These are phyloP conservation scores for Amiota communis DNA, from an alignment of 2,888 invertebrate species.

Conservation along the genomic window DNA sequence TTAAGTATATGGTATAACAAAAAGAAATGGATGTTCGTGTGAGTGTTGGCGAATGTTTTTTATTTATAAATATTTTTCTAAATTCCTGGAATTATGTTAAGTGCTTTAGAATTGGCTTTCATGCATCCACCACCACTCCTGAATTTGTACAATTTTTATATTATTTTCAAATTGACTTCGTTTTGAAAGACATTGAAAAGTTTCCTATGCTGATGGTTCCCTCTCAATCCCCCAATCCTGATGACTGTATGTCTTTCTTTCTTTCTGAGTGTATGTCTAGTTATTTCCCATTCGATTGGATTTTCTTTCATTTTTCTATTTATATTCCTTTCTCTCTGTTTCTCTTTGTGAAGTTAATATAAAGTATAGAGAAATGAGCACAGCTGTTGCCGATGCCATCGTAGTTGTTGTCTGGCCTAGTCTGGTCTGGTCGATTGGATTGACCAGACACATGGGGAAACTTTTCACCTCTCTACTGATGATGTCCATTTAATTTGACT, in stretches of 20 bases:
- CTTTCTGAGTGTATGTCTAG: neutral
- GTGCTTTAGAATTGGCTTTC: slow-evolving; percentile 35
- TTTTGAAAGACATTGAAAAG: neutral
- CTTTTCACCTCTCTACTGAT: neutral
- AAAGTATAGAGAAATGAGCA: neutral
- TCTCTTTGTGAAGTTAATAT: neutral
- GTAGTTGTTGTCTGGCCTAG: neutral
- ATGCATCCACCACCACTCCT: neutral
- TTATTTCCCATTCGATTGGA: neutral
- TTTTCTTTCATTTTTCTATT: neutral
- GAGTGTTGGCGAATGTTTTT: slow-evolving; percentile 11
- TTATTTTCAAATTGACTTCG: slow-evolving; percentile 1
- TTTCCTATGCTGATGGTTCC: neutral
- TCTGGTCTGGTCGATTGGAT: neutral
- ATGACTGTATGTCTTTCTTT: neutral
- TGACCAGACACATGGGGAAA: too few relatives aligned
- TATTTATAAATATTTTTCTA: too few relatives aligned
- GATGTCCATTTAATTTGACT: neutral
- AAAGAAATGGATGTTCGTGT: slow-evolving; percentile 26
- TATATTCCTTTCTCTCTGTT: neutral
- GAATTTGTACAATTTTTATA: neutral
- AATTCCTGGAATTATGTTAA: neutral
- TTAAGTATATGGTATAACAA: slow-evolving; percentile 49
- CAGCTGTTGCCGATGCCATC: neutral
- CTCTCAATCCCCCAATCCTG: neutral